Evolutionary conservation across 2,888 invertebrate species (phyloP), one percentile per base, ranked within the genome.

Genomic region (Pristionchus fissidentatus): DNA sequence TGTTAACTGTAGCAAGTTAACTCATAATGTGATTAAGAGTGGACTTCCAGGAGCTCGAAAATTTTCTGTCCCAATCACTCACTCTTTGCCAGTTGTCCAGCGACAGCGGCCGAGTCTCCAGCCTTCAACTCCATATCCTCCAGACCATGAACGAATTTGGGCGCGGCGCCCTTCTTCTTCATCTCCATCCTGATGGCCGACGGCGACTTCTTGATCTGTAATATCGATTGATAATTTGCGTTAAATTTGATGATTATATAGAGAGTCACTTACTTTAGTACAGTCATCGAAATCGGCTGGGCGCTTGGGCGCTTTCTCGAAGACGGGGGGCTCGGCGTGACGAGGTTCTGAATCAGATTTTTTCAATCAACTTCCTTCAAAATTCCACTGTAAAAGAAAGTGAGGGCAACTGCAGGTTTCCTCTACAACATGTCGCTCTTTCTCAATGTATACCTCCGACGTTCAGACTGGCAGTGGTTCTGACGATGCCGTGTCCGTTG

Each of bases 51-150:
- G n/a, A n/a, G n/a, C n/a, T n/a, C n/a, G n/a, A n/a, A n/a, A n/a
- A n/a, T n/a, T n/a, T n/a, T n/a, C n/a, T n/a, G n/a, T 13, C 22
- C n/a, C 13, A 43, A n/a, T 5, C n/a, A 35, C 84, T 41, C n/a
- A 86, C 86, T 89, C 85, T 88, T 87, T 43, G 87, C 86, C 55
- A 91, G 84, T 83, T 90, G 89, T 75, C 91, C 92, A 55, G 90
- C 90, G 22, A 92, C 90, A 15, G 91, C 91, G 66, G 90, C 91
- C 41, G 89, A 88, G 57, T 88, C 90, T 52, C 92, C 92, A 22
- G 90, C 91, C 83, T 89, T 88, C 79, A 92, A 84, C 75, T 92
- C 91, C 87, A 92, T 87, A 84, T 92, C 92, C 82, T 91, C 89
- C 13, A 92, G 84, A 35, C 92, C 92, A 70, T 88, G 87, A 57